A percentile compares a stretch with the other conserved stretches of the same genome.
These are phyloP conservation scores for Haliclona indistincta DNA, from an alignment of 37 sponge, comb jelly and placozoan species.

Conservation along the genomic window DNA sequence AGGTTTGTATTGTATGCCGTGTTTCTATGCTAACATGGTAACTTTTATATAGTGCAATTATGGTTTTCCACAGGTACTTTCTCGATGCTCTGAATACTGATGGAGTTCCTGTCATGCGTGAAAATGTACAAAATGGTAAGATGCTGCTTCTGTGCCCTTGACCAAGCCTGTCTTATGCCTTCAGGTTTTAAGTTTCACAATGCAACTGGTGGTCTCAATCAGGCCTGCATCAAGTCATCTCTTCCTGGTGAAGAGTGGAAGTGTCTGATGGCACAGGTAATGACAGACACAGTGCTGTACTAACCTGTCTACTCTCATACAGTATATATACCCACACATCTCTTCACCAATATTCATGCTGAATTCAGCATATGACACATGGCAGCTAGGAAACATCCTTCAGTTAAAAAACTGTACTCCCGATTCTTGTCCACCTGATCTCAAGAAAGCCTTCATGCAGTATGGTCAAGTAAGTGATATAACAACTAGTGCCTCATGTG, in stretches of 20 bases:
- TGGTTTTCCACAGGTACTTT: no score
- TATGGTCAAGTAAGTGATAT: no score
- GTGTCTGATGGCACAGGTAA: slow-evolving; percentile 77
- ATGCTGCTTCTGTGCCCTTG: neutral
- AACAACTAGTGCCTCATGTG: no score
- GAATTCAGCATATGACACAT: slow-evolving; percentile 76
- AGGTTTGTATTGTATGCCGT: neutral
- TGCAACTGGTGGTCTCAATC: slow-evolving; percentile 57
- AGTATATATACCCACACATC: slow-evolving; percentile 79
- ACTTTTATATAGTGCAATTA: neutral
- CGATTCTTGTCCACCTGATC: no score
- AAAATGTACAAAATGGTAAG: neutral
- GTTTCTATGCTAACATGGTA: neutral
- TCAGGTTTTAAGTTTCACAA: slow-evolving; percentile 71
- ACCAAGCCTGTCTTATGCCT: neutral
- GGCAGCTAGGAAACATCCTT: slow-evolving; percentile 60
- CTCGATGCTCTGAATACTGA: slow-evolving; percentile 22
- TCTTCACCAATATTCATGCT: slow-evolving; percentile 67
- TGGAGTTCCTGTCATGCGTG: slow-evolving; percentile 11
- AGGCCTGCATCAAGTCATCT: slow-evolving; percentile 46
- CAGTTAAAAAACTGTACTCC: no score
- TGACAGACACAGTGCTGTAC: neutral
- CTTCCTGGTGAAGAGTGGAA: slow-evolving; percentile 55
- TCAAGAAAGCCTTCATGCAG: no score
- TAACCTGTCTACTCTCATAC: slow-evolving; percentile 9